Evolutionary conservation across 2,113 vertebrate genomes (phyloP).

Genomic region (Saguinus imperator): DNA sequence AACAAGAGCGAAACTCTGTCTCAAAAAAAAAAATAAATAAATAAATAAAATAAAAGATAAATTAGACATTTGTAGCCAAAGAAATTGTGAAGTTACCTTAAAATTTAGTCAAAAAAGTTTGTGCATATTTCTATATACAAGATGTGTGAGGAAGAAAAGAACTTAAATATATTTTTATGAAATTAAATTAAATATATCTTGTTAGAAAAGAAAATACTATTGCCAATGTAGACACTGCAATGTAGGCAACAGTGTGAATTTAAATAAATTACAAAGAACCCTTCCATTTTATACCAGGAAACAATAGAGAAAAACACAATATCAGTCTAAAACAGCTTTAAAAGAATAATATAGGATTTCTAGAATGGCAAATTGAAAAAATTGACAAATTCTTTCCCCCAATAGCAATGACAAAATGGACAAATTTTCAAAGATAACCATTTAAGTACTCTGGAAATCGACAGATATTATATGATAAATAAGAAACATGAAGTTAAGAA

Average conservation of each 20-base stretch:
- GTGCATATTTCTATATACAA: not conserved
- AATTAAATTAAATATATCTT: not conserved
- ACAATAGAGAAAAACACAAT: not conserved
- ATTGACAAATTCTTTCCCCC: not conserved
- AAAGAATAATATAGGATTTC: not conserved
- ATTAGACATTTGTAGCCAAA: not conserved
- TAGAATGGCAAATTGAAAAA: not conserved
- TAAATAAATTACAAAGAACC: not conserved
- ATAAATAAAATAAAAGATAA: not conserved
- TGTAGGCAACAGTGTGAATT: not conserved
- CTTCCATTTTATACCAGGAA: not conserved
- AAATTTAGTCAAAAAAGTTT: not conserved
- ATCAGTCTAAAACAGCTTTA: not conserved
- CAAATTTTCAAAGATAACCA: not conserved
- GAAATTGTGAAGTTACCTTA: not conserved
- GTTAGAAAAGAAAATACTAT: not conserved
- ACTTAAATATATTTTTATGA: not conserved
- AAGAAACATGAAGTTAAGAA: not conserved
- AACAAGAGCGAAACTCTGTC: too few species aligned
- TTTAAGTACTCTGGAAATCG: not conserved
- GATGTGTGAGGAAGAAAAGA: not conserved
- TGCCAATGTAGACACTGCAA: fast-evolving
- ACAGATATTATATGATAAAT: not conserved
- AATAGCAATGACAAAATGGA: not conserved
- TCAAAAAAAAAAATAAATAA: too few species aligned